These are phyloP conservation scores for Lepisosteus oculatus DNA, from an alignment of 2,113 vertebrate genomes.

Conservation along the genomic window DNA sequence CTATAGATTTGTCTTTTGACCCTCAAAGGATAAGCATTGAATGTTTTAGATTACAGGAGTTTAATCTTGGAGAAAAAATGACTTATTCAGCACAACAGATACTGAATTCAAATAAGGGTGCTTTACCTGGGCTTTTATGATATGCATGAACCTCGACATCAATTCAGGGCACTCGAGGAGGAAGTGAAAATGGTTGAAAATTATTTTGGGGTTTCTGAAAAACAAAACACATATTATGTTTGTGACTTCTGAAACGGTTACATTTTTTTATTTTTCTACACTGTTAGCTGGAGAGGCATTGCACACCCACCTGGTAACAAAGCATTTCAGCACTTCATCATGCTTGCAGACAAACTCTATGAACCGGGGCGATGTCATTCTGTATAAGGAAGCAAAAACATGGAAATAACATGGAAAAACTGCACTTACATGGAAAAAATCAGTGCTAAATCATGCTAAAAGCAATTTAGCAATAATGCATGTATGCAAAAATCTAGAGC, in stretches of 20 bases:
- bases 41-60: background rate
- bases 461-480: too few species aligned
- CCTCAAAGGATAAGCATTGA: constrained; percentile 1
- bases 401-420: background rate
- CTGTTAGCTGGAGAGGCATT: background rate
- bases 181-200: constrained; percentile 98
- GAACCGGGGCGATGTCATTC: constrained; percentile 95
- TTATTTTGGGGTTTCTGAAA: constrained; percentile 93
- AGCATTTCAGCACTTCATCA: constrained; percentile 95
- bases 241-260: background rate
- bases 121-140: constrained; percentile 95
- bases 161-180: constrained; percentile 96
- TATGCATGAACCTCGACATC: constrained; percentile 99
- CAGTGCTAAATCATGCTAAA: background rate
- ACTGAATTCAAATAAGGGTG: background rate
- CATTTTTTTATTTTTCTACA: background rate
- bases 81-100: constrained; percentile 2
- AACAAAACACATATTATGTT: constrained; percentile 24
- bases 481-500: too few species aligned
- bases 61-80: background rate
- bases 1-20: constrained; percentile 5
- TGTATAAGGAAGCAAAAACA: constrained; percentile 42
- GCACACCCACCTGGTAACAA: constrained; percentile 85
- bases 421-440: background rate
- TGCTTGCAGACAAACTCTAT: constrained; percentile 98